Percentiles rank a stretch among this genome's conserved stretches.
Evolutionary conservation across 2,888 invertebrate species (phyloP).

Genomic region (Colostygia pectinataria): DNA sequence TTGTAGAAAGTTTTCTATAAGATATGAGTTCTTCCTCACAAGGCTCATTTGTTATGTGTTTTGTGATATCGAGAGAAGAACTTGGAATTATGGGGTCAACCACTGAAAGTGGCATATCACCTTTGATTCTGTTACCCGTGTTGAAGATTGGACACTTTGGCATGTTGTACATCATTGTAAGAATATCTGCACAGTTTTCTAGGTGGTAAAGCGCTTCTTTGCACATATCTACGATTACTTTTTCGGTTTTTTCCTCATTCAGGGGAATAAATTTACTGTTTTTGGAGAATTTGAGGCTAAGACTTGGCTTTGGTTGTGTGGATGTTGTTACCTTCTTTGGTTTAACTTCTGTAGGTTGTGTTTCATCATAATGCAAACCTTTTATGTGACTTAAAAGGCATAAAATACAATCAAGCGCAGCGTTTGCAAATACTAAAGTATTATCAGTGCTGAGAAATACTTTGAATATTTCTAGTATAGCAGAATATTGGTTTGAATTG

Average conservation of each 20-base stretch:
- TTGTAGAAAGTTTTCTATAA: constrained; percentile 84
- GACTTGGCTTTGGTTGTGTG: constrained; percentile 63
- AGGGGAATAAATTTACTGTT: constrained; percentile 76
- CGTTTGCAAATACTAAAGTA: constrained; percentile 95
- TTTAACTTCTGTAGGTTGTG: constrained; percentile 71
- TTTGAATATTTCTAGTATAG: constrained; percentile 95
- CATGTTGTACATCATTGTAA: constrained; percentile 97
- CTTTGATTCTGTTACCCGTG: constrained; percentile 92
- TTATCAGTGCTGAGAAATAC: constrained; percentile 97
- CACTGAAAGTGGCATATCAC: constrained; percentile 89
- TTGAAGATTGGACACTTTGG: constrained; percentile 97
- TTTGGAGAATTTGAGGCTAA: constrained; percentile 72
- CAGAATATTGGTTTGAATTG: constrained; percentile 87
- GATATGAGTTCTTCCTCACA: constrained; percentile 86
- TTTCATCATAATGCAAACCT: constrained; percentile 85
- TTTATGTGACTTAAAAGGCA: constrained; percentile 91
- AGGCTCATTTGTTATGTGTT: constrained; percentile 86
- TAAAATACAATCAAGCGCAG: constrained; percentile 95
- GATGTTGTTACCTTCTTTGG: constrained; percentile 59
- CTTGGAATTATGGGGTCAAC: constrained; percentile 94
- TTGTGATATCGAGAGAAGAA: constrained; percentile 85
- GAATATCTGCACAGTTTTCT: constrained; percentile 92
- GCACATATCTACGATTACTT: constrained; percentile 84
- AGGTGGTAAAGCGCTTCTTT: constrained; percentile 93
- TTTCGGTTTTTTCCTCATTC: constrained; percentile 74